Evolutionary conservation across 2,797 vertebrate genomes (phyloP).

Genomic region (Carduelis carduelis): DNA sequence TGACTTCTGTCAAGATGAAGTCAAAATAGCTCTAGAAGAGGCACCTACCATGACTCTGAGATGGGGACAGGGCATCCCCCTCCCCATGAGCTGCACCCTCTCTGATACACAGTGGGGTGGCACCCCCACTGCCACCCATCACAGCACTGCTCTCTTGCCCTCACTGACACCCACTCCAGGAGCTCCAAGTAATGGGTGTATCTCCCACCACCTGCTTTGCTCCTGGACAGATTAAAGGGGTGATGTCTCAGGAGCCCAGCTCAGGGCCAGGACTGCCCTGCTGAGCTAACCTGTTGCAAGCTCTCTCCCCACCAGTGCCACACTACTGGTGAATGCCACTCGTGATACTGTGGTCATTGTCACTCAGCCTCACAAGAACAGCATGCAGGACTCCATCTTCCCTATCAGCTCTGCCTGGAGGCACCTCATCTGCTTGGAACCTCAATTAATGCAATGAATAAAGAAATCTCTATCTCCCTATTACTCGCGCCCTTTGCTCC

Average conservation of each 20-base stretch:
- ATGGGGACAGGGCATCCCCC: background rate
- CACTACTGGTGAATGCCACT: background rate
- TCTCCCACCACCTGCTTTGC: background rate
- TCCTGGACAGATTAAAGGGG: no score
- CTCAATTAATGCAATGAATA: background rate
- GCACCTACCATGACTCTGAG: rapidly evolving
- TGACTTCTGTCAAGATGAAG: background rate
- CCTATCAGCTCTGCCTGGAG: background rate
- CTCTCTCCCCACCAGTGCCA: background rate
- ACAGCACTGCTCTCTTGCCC: background rate
- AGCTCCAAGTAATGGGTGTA: background rate
- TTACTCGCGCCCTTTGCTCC: background rate
- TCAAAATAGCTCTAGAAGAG: background rate
- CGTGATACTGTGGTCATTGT: rapidly evolving
- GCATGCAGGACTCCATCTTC: slow-evolving; percentile 1
- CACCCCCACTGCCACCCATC: background rate
- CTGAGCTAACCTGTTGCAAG: background rate
- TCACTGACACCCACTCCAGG: background rate
- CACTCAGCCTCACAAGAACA: background rate
- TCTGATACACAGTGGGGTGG: background rate
- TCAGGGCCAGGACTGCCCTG: background rate
- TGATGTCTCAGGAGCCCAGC: background rate
- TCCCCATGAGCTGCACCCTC: background rate
- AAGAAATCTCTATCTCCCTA: background rate
- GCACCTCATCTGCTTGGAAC: background rate